Conservation (phyloP, 2,113 vertebrate species). For the Asarcornis scutulata region DNA sequence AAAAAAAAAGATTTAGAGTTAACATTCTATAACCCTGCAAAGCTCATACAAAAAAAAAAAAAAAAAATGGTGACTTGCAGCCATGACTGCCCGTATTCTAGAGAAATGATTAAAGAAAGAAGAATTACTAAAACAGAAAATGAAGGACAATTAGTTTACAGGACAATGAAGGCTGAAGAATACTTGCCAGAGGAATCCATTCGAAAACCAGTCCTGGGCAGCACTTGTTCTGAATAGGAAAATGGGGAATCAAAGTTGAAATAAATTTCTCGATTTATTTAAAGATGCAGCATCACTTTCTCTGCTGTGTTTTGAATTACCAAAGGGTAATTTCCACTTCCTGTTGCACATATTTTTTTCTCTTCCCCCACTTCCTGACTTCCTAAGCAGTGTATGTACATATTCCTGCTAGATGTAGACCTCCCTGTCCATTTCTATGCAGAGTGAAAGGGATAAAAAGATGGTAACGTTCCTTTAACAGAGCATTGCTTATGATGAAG, state of each 20-base stretch:
- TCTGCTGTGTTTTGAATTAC: slow-evolving; percentile 25
- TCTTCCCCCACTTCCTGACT: neutral
- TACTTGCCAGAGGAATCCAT: slow-evolving; percentile 92
- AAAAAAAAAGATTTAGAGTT: neutral
- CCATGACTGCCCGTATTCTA: slow-evolving; percentile 4
- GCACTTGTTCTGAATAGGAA: slow-evolving; percentile 90
- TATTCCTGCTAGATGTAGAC: neutral
- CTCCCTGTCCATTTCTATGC: neutral
- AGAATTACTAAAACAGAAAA: slow-evolving; percentile 69
- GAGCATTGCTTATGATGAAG: neutral
- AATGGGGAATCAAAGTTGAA: slow-evolving; percentile 81
- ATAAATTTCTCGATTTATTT: slow-evolving; percentile 74
- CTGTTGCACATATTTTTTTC: neutral
- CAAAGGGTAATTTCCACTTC: neutral
- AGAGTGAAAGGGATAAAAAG: neutral
- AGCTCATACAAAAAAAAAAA: neutral
- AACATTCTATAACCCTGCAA: neutral
- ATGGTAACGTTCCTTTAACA: neutral
- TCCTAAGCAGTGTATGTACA: neutral
- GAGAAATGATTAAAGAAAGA: slow-evolving; percentile 61
- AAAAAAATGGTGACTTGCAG: slow-evolving; percentile 24
- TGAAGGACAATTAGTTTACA: slow-evolving; percentile 71
- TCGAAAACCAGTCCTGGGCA: slow-evolving; percentile 88
- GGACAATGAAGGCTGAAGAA: slow-evolving; percentile 70
- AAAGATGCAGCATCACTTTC: slow-evolving; percentile 66